A percentile compares a stretch with the other conserved stretches of the same genome.
These are phyloP conservation scores for Megaleporinus macrocephalus DNA, from an alignment of 2,113 vertebrate genomes.

Conservation along the genomic window DNA sequence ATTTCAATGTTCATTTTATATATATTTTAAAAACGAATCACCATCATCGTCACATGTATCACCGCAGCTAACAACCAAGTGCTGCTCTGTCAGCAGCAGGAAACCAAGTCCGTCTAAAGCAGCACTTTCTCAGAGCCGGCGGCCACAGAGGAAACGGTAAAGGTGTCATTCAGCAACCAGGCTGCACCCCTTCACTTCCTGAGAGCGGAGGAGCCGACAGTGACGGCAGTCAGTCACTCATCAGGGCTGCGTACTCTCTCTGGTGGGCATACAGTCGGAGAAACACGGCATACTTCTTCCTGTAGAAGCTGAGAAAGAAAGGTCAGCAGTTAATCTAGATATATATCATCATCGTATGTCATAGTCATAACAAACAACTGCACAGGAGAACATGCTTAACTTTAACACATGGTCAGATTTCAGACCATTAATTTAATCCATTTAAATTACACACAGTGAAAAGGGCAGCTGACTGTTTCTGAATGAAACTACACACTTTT, in stretches of 20 bases:
- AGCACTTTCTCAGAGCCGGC: neutral
- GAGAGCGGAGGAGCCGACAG: neutral
- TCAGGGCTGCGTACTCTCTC: conserved; percentile 87
- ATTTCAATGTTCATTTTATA: neutral
- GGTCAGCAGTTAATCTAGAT: neutral
- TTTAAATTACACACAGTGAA: too few species aligned
- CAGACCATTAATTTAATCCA: too few species aligned
- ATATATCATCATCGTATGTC: too few species aligned
- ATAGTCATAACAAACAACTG: too few species aligned
- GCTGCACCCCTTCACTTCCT: conserved; percentile 1
- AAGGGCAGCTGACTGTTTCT: too few species aligned
- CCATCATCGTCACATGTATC: neutral
- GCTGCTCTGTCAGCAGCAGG: neutral
- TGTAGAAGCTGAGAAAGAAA: conserved; percentile 84
- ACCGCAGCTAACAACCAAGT: neutral
- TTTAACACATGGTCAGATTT: too few species aligned
- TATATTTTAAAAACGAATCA: neutral
- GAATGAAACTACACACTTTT: too few species aligned
- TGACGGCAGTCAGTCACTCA: conserved; percentile 69
- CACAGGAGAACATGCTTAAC: too few species aligned
- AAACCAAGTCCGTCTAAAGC: neutral
- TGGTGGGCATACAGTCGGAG: conserved; percentile 88
- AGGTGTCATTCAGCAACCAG: neutral
- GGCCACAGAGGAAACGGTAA: neutral
- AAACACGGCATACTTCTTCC: conserved; percentile 91